Conservation (phyloP, 2,797 vertebrate species). For the Malurus splendens region DNA sequence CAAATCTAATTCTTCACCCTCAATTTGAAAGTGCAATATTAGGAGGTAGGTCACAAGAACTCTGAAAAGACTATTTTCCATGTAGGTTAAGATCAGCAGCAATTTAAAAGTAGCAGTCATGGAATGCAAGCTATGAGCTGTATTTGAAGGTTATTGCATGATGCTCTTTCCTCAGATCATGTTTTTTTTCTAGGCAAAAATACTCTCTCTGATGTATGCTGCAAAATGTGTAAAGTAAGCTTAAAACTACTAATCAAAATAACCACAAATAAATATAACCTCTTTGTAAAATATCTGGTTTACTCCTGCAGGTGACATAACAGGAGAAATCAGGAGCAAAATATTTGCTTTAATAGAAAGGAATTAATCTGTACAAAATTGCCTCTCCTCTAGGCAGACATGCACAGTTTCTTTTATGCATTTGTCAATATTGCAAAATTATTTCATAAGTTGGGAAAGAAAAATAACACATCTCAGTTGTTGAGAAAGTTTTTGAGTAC, state of each 20-base stretch:
- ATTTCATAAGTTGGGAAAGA: not conserved
- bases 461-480: not conserved
- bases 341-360: not conserved
- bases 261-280: not conserved
- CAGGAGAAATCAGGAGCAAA: not conserved
- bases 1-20: not conserved
- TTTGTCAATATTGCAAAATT: conserved; percentile 21
- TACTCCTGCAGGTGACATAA: not conserved
- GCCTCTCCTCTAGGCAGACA: not conserved
- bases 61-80: not conserved
- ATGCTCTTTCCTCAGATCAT: not conserved
- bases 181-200: not conserved
- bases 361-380: not conserved
- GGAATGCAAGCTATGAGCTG: not conserved
- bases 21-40: not conserved
- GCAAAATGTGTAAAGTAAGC: not conserved
- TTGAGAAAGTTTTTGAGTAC: not conserved
- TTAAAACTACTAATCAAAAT: not conserved
- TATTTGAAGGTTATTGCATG: not conserved
- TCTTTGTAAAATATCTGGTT: not conserved
- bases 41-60: not conserved
- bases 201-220: not conserved
- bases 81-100: not conserved
- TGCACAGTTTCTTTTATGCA: not conserved
- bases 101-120: not conserved